Base-by-base conservation (phyloP, 2,888 invertebrate genomes). In the Patella caerulea region DNA sequence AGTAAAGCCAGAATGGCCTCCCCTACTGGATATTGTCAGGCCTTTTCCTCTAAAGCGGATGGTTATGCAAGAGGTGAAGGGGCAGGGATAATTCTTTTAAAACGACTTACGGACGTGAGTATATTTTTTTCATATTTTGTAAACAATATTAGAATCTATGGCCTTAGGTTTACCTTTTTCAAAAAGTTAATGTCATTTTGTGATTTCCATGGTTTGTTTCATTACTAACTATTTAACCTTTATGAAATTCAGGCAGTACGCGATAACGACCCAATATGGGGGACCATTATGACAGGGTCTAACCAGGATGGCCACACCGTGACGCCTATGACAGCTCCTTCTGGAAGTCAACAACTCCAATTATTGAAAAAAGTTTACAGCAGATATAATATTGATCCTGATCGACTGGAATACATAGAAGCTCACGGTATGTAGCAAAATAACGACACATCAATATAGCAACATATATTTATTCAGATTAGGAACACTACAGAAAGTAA, bases 51-150 rank as follows among this genome's bases (percentile, higher is more conserved):
- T 56, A 81, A 82, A 17, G 86, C 86, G 0, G 87, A 88, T 72
- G 88, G 88, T 0, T 87, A 87, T 74, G 84, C 85, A n/a, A 54
- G 86, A 54, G 86, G 87, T 45, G 87, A 87, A 78, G 88, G 88
- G 1, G 84, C 86, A 76, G 88, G 87, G 0, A 78, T 87, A 5
- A 82, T 88, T 45, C 80, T 88, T 17, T 79, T 88, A 12, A 87
- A 87, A 77, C 75, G 77, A 70, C 76, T 83, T 3, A 78, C 79
- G 65, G 78, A 84, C 24, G 87, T 87, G 45, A 45, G 45, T 45
- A 45, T 9, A 45, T 45, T 45, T 45, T 45, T 45, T 45, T 45
- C 45, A 45, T 5, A 4, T 5, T 24, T 24, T 24, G 24, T 24
- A 24, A 24, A 24, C 24, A 24, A 24, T 24, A 24, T 24, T 24